Evolutionary conservation across 2,113 vertebrate species (phyloP), one percentile per base, ranked within the genome.

Genomic region (Hippocampus zosterae): DNA sequence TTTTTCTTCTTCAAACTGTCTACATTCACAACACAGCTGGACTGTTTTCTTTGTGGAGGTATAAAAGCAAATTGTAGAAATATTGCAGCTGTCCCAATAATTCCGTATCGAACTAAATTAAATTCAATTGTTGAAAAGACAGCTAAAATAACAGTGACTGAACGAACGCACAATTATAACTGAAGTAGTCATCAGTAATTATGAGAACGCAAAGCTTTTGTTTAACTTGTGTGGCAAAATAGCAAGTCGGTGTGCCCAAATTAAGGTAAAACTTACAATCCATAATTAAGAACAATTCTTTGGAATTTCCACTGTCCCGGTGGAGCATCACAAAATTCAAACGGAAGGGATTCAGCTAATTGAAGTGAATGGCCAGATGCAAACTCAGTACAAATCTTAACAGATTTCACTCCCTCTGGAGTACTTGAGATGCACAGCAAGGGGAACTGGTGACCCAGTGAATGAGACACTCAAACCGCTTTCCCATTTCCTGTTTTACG

Each of bases 401-500:
- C 40, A 23, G 40, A 64, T 42, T 44, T 21, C 62, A 42, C 62
- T 64, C 40, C 40, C 21, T 42, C 41, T 41, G 59, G 59, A 42
- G 61, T 63, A 63, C 63, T 65, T 27, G 18, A 63, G 11, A 41
- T 41, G 33, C 60, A n/a, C 11, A 40, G 37, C 61, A 41, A 23
- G 13, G 60, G 61, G 37, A 59, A 41, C 33, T 15, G 9, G 12
- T 57, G 55, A 59, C 25, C 33, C 27, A 59, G 13, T 19, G 61
- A 37, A 63, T 65, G 56, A 37, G 27, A 56, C 65, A 13, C 9
- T 40, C 2, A 3, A 63, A 56, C 42, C 44, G 42, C 23, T 65
- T 52, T 61, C 37, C 19, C 60, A 71, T 59, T 71, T 79, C 65
- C 65, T 71, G 68, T 71, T 61, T n/a, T 55, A 44, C 8, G 41